Base-by-base conservation (phyloP, 2,888 invertebrate genomes). In the Hypercompe scribonia region DNA sequence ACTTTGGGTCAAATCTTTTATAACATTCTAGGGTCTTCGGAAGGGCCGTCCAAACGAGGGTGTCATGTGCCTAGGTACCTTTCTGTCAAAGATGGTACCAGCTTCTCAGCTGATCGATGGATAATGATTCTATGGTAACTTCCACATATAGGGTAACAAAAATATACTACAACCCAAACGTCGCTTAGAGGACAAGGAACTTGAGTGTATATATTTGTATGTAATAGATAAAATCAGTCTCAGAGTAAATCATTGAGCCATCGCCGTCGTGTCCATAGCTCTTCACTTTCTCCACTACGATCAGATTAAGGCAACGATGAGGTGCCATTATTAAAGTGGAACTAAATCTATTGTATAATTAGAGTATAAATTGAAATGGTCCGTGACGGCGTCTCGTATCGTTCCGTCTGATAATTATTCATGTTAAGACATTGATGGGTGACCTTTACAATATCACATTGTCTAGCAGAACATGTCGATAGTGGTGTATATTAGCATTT, bases 291-390 rank as follows among this genome's bases (percentile, higher is more conserved):
- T 61, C 61, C 31, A 31, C 61, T 7, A 31, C 2, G 28, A 61
- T 54, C 13, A 28, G 31, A 31, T 61, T 61, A 31, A 15, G 31
- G 31, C 28, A 31, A 31, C 31, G 31, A 61, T 61, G 61, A 13
- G 13, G 28, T 61, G 28, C 61, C 13, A 61, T 61, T 61, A 61
- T 61, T 31, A 31, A 18, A 61, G 18, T 31, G 61, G 15, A 58
- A 13, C 31, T 31, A 61, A 31, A 61, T 31, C 61, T 61, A 61
- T 31, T 5, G 61, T 58, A 36, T 69, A 61, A 69, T 70, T 63
- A 63, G 24, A 61, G 42, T 63, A 33, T 46, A 33, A 63, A 70
- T 70, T 70, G 42, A 68, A 61, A 28, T 31, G 28, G 5, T 58
- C 28, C 36, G 36, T 68, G 58, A 68, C 61, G 58, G 54, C 36